phyloP scores from a whole-genome alignment of 2,113 vertebrate species.

The Gallinago media region DNA sequence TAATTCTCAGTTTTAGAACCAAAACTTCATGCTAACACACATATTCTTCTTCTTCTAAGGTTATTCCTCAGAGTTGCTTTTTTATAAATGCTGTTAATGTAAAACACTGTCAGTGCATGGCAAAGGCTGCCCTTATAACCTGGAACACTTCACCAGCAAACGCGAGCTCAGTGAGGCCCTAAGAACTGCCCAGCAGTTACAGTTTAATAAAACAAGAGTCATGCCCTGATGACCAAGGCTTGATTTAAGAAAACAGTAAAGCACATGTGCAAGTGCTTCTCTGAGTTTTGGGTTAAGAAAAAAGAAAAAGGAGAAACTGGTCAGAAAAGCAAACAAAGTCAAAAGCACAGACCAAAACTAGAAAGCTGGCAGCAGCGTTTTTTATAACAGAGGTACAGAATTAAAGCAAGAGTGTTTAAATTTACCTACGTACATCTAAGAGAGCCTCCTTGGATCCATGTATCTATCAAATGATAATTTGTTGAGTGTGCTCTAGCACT shows the following conservation, averaged over 20 bases:
- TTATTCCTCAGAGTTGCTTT: not conserved
- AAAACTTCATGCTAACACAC: not conserved
- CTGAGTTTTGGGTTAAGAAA: not conserved
- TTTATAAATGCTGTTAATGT: not conserved
- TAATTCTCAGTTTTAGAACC: not conserved
- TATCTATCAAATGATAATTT: constrained; percentile 10
- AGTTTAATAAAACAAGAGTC: not conserved
- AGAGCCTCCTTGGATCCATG: constrained; percentile 18
- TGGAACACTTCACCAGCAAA: not conserved
- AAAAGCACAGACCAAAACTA: not conserved
- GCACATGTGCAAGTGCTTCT: not conserved
- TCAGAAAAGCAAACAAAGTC: not conserved
- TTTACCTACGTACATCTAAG: not conserved
- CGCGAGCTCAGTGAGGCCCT: not conserved
- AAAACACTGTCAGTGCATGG: not conserved
- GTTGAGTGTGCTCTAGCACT: not conserved
- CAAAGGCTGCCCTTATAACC: not conserved
- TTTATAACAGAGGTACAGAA: not conserved
- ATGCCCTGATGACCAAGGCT: not conserved
- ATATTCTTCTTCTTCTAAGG: not conserved
- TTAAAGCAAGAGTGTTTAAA: constrained; percentile 9
- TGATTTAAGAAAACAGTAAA: not conserved
- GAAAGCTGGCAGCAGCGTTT: not conserved
- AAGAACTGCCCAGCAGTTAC: not conserved
- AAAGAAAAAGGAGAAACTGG: not conserved